Conservation (phyloP, 2,888 invertebrate species). For the Habrosyne pyritoides region DNA sequence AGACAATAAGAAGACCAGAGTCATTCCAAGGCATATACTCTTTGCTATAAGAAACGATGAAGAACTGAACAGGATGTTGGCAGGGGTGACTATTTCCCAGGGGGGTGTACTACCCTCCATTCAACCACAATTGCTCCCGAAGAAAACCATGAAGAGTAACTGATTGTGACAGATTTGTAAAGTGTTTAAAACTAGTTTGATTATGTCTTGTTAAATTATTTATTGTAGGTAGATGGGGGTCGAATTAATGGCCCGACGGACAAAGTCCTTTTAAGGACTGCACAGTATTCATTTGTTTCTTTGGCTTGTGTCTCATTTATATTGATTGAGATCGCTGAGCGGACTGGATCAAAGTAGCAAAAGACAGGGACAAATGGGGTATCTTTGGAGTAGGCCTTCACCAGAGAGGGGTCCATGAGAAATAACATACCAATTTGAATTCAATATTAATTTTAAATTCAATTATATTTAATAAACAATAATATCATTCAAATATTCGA, state of each 20-base stretch:
- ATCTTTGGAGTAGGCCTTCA: too few species aligned
- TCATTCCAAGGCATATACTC: constrained; percentile 55
- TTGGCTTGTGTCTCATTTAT: neutral
- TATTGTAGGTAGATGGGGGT: neutral
- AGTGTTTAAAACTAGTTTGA: too few species aligned
- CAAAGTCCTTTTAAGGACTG: constrained; percentile 25
- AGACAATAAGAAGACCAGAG: constrained; percentile 86
- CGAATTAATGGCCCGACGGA: constrained; percentile 11
- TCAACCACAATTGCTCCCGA: constrained; percentile 55
- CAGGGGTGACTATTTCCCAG: constrained; percentile 54
- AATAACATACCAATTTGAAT: too few species aligned
- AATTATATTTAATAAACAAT: too few species aligned
- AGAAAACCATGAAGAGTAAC: constrained; percentile 59
- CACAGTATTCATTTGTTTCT: constrained; percentile 16
- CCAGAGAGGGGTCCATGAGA: too few species aligned
- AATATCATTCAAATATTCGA: too few species aligned
- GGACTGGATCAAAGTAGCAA: too few species aligned
- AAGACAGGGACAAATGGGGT: too few species aligned
- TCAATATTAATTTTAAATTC: too few species aligned
- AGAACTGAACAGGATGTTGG: constrained; percentile 55
- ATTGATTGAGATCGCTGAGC: too few species aligned
- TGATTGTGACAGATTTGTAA: too few species aligned
- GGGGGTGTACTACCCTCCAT: constrained; percentile 62
- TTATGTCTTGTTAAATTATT: too few species aligned
- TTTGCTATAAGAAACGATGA: constrained; percentile 65